Base-by-base conservation (phyloP, 2,113 vertebrate species). In the Bufo gargarizans region DNA sequence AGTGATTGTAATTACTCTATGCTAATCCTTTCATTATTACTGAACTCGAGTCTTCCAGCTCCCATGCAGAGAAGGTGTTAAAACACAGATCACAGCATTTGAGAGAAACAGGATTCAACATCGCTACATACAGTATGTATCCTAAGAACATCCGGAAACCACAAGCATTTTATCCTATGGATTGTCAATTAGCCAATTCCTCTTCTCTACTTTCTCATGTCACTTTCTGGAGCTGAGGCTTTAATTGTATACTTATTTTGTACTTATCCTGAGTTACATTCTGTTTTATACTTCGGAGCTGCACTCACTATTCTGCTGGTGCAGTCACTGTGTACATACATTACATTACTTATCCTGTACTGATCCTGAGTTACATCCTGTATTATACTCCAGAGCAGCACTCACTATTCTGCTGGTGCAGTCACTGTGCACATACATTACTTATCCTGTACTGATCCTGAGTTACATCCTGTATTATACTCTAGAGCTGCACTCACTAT, bases 21-120 rank as follows among this genome's bases (percentile, higher is more conserved):
- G 47, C 85, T 86, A 86, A 86, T 86, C 76, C 74, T 22, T 78
- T 86, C 85, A 86, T 86, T 86, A 78, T 86, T 78, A 61, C 11
- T 67, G 47, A 65, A 45, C 74, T 65, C 49, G 20, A 45, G 47
- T 17, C 69, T 65, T 63, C 74, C 63, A 20, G 45, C 59, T 55
- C 20, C 50, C 76, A 49, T 78, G 47, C 59, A 43, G 85, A 55
- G 74, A 78, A 63, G 43, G 71, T 67, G 85, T 78, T 86, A 79
- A 63, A 86, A 83, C n/a, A 49, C 58, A 49, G n/a, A 79, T 47
- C 49, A 65, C 8, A 16, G 19, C 19, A 61, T 74, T 20, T 58
- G 55, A 76, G 49, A 10, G 13, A 86, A 6, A 77, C 72, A 20
- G 19, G 13, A 86, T 50, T 77, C 49, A 17, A 45, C 17, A 61